phyloP scores from a whole-genome alignment of 2,797 vertebrate genomes.

The Sorex maritimensis region DNA sequence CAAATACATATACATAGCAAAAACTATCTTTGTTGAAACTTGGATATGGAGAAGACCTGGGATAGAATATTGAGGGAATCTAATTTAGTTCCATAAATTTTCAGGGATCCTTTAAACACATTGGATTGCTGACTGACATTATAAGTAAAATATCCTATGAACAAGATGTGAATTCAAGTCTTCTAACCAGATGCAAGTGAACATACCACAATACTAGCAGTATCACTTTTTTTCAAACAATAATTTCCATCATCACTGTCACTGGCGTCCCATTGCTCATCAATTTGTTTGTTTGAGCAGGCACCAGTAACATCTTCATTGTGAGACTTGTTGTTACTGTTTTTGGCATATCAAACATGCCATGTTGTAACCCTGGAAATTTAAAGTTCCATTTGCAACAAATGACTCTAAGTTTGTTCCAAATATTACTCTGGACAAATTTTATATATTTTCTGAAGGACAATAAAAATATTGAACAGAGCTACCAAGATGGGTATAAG shows the following conservation, averaged over 20 bases:
- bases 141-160: background rate
- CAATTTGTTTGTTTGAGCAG: too few species aligned
- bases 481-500: background rate
- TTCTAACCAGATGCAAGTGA: background rate
- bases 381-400: background rate
- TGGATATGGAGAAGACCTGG: background rate
- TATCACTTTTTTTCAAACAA: background rate
- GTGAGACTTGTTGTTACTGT: too few species aligned
- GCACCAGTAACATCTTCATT: too few species aligned
- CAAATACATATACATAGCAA: background rate
- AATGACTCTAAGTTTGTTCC: background rate
- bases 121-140: background rate
- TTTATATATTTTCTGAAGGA: constrained; percentile 39
- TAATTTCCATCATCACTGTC: background rate
- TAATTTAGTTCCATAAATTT: background rate
- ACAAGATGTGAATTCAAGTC: background rate
- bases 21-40: background rate
- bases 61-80: background rate
- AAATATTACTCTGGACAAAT: background rate
- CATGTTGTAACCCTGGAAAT: background rate
- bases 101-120: background rate
- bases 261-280: too few species aligned
- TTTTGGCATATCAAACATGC: too few species aligned
- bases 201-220: background rate
- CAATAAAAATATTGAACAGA: background rate